These are phyloP conservation scores for Berghia stephanieae DNA, from an alignment of 1,140 invertebrate genomes.

Conservation along the genomic window DNA sequence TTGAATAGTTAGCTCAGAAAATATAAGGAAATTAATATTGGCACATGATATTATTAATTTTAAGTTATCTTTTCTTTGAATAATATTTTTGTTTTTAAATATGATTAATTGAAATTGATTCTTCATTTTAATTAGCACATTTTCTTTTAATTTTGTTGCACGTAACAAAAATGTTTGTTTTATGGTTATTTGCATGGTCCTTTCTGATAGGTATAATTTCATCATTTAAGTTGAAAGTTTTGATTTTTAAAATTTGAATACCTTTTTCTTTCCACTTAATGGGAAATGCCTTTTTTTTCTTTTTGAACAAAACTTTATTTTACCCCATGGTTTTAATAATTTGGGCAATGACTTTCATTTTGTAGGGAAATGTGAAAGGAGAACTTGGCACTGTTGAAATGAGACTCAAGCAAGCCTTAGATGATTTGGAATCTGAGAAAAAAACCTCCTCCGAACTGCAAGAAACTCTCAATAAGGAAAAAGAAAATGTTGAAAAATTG, in stretches of 20 bases:
- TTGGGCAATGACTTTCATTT: no score
- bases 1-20: no score
- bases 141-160: not conserved
- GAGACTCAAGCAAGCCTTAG: no score
- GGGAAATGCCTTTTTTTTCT: not conserved
- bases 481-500: not conserved
- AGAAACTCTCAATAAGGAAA: not conserved
- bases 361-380: not conserved
- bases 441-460: not conserved
- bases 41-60: no score
- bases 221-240: no score
- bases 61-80: not conserved
- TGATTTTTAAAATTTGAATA: no score
- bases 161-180: not conserved
- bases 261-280: no score
- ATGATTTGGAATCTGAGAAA: slow-evolving; percentile 14
- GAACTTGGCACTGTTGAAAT: not conserved
- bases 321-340: not conserved
- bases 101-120: not conserved
- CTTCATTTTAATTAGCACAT: not conserved
- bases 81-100: not conserved
- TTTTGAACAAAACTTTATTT: not conserved
- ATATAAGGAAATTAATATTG: no score
- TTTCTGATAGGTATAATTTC: not conserved
- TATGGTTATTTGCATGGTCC: not conserved